Evolutionary conservation across 2,113 vertebrate species (phyloP), one percentile per base, ranked within the genome.

Genomic region (Polypterus senegalus): DNA sequence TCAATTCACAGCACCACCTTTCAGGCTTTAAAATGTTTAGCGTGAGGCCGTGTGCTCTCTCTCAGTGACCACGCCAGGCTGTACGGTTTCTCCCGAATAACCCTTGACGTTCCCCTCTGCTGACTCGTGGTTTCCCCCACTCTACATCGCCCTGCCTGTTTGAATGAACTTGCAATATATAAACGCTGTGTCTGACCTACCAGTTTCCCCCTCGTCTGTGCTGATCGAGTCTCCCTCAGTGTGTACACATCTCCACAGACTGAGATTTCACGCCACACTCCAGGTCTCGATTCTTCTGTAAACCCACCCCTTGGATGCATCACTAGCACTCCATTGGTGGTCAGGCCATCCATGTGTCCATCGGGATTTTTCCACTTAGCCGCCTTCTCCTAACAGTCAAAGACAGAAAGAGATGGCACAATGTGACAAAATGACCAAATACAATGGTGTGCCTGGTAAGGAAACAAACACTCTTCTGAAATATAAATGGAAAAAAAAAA

Each of bases 291-390:
- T 76, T 98, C 95, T 51, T 97, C 91, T 0, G 89, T 98, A 76
- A 99, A 99, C 0, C 96, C 96, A 6, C 92, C 96, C 66, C 79
- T 86, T 0, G 96, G 96, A 57, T 99, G 96, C 96, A 99, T 99
- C 48, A 99, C 96, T 63, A 99, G 82, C 69, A 98, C 94, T 0
- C 96, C 96, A 3, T 99, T 99, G 55, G 96, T 99, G 0, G 96
- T 99, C 65, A 99, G 76, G 47, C 96, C 96, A 1, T 99, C 96
- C 96, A 99, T 99, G 76, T 99, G 95, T 58, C 95, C 96, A 3
- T 98, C 95, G 0, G 93, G 93, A 71, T 99, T 99, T 83, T 98
- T 99, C 96, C 96, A 99, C 60, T 99, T 99, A 3, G 96, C 95
- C 0, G 96, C 96, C 80, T 99, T 99, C 75, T 99, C 96, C 96